Percentiles rank a stretch among this genome's conserved stretches.
Conservation (phyloP, 2,113 vertebrate species). For the Dolichotis patagonum region DNA sequence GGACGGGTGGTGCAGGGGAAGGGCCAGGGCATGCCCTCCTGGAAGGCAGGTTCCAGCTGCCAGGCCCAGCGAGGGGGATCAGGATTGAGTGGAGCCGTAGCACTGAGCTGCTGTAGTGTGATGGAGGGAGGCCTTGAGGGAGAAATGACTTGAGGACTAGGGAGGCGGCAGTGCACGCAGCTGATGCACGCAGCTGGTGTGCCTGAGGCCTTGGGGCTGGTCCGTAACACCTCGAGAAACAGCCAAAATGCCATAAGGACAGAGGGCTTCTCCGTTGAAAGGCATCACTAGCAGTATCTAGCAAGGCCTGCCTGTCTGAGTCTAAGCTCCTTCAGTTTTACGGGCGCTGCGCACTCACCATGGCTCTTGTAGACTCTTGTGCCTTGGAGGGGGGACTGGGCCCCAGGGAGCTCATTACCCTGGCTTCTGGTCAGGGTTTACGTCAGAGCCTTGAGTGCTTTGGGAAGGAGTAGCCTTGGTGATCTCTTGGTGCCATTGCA, state of each 20-base stretch:
- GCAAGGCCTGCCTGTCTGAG: background rate
- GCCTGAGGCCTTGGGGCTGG: background rate
- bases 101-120: background rate
- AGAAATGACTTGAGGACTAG: background rate
- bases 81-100: background rate
- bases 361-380: background rate
- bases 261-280: background rate
- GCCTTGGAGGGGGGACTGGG: background rate
- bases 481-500: slow-evolving; percentile 45
- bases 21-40: background rate
- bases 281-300: background rate
- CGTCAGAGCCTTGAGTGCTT: slow-evolving; percentile 18
- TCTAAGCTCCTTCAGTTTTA: background rate
- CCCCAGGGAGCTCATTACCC: slow-evolving; percentile 58
- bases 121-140: background rate
- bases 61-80: background rate
- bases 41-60: background rate
- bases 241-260: background rate
- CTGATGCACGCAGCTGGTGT: no score
- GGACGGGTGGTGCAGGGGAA: background rate
- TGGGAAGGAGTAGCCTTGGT: slow-evolving; percentile 50
- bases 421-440: background rate
- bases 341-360: fast-evolving
- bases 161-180: background rate
- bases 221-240: background rate